These are phyloP conservation scores for Thelaira solivaga DNA, from an alignment of 2,888 invertebrate genomes.

Conservation along the genomic window DNA sequence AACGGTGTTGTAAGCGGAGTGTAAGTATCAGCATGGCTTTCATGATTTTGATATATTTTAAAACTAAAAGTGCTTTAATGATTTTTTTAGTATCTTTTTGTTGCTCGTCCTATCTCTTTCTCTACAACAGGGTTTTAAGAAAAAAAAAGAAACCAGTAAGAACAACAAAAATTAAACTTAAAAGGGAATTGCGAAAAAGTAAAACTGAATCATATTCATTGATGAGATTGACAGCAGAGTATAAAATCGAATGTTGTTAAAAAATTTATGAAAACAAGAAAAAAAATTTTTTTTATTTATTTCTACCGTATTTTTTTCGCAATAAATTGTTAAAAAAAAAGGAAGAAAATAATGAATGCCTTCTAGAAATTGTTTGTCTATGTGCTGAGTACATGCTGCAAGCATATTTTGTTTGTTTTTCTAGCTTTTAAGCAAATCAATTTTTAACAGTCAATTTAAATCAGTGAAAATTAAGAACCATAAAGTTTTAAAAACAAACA, in stretches of 20 bases:
- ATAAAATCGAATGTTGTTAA: slow-evolving; percentile 58
- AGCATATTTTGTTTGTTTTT: background rate
- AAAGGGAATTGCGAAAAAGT: background rate
- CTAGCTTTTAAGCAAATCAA: slow-evolving; percentile 17
- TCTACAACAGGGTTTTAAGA: no score
- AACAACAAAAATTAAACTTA: background rate
- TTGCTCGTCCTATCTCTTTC: no score
- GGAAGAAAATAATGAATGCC: no score
- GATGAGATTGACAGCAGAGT: slow-evolving; percentile 61
- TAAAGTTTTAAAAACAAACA: background rate
- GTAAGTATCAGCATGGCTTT: background rate
- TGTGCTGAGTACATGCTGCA: no score
- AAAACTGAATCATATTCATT: slow-evolving; percentile 55
- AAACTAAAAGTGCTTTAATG: slow-evolving; percentile 39
- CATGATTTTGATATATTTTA: slow-evolving; percentile 24
- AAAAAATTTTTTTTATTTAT: background rate
- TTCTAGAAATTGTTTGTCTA: slow-evolving; percentile 1
- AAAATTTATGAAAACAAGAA: slow-evolving; percentile 35
- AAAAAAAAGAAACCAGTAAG: slow-evolving; percentile 12
- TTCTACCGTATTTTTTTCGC: background rate
- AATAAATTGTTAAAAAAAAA: slow-evolving; percentile 9
- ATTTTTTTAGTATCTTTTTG: no score
- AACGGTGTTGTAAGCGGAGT: no score
- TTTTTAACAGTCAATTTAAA: slow-evolving; percentile 59
- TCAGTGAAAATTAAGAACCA: slow-evolving; percentile 24